Percentiles rank a stretch among this genome's conserved stretches.
Conservation (phyloP, 2,888 invertebrate genomes). For the Drosophila testacea region DNA sequence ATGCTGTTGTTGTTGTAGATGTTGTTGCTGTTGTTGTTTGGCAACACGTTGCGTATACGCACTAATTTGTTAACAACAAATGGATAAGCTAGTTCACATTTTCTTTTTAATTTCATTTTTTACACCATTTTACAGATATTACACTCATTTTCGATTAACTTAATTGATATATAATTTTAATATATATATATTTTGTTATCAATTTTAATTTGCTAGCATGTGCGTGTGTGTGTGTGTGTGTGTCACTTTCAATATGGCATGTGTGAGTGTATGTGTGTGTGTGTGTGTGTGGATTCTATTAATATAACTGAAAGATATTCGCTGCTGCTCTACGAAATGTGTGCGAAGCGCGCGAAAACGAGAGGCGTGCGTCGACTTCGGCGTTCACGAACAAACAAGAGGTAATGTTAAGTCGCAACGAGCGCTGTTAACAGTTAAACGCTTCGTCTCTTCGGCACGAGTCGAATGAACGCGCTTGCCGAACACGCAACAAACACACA, state of each 20-base stretch:
- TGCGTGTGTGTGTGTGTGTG: constrained; percentile 41
- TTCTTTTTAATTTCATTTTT: background rate
- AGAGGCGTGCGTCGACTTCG: constrained; percentile 70
- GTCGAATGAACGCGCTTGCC: constrained; percentile 18
- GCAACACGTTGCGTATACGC: constrained; percentile 61
- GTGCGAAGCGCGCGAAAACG: constrained; percentile 72
- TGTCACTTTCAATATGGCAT: constrained; percentile 52
- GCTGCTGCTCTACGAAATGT: constrained; percentile 51
- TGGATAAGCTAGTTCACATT: constrained; percentile 38
- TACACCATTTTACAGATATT: constrained; percentile 19
- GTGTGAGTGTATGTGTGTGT: constrained; percentile 38
- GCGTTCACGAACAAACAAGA: constrained; percentile 66
- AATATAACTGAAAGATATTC: constrained; percentile 64
- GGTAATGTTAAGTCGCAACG: constrained; percentile 35
- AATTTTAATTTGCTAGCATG: constrained; percentile 41
- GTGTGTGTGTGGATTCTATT: constrained; percentile 61
- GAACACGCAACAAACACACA: constrained; percentile 1
- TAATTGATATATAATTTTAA: constrained; percentile 21
- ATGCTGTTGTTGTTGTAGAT: constrained; percentile 21
- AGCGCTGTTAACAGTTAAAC: constrained; percentile 46
- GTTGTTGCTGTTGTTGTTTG: constrained; percentile 10
- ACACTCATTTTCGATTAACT: constrained; percentile 29
- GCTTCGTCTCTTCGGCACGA: constrained; percentile 28
- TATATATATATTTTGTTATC: constrained; percentile 44
- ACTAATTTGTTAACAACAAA: constrained; percentile 30